Evolutionary conservation across 2,113 vertebrate genomes (phyloP), one percentile per base, ranked within the genome.

Genomic region (Silurus asotus): DNA sequence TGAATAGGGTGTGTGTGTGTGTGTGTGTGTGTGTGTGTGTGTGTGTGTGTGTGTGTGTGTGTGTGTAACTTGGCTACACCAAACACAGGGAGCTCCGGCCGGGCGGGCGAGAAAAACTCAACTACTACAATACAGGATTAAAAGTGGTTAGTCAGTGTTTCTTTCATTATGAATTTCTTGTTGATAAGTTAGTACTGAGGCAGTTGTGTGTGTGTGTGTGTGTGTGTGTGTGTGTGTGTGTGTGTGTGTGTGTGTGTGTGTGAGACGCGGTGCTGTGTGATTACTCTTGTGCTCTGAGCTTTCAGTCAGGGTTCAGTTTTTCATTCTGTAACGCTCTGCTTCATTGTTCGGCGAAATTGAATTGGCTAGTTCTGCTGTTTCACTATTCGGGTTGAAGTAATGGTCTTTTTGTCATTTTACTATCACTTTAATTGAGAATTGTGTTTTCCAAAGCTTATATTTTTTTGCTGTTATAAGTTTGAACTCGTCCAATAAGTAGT

Each of bases 41-140:
- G 37, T 45, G 72, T 2, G 51, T 4, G 51, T 15, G 23, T 7
- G 1, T 69, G 53, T 5, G 51, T 17, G 56, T 3, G 53, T 37
- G 28, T 56, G n/a, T 59, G 48, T 37, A 67, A 79, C 76, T 83
- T 74, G 51, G 75, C 70, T 75, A 74, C 87, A 23, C 80, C 56
- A 64, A 88, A 77, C 64, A 62, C 69, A 84, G 37, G 67, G 55
- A 58, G 48, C 67, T 61, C 79, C 70, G 77, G 77, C 81, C 84
- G 58, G 86, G 55, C 81, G 81, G 72, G 88, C 86, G 82, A 88
- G 81, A 15, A 55, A n/a, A 80, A 82, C 64, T 48, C 59, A 67
- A 25, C 28, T 74, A 20, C 0, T 6, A 14, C 61, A 49, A 53
- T 4, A 72, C 17, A 11, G 2, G 23, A 8, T 0, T 56, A 28